These are phyloP conservation scores for Drosophila elegans DNA, from an alignment of 1,140 invertebrate genomes.

Conservation along the genomic window DNA sequence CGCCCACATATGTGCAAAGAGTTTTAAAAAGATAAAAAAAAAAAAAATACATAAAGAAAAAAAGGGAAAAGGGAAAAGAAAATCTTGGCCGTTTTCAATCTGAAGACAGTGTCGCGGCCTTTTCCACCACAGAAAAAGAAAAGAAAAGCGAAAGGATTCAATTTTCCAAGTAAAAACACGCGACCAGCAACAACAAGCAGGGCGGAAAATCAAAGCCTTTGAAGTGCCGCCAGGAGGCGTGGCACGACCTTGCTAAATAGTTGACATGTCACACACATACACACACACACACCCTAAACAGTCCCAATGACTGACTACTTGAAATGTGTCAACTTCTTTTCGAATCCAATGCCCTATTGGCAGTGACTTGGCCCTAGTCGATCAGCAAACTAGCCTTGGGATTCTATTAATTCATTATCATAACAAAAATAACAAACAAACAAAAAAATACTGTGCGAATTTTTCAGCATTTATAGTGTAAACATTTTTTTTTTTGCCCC, in stretches of 20 bases:
- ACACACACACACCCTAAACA: not conserved
- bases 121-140: slow-evolving; percentile 15
- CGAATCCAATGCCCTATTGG: slow-evolving; percentile 3
- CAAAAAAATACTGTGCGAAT: too few species aligned
- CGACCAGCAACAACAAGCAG: slow-evolving; percentile 28
- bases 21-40: slow-evolving; percentile 65
- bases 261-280: slow-evolving; percentile 40
- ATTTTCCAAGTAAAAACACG: slow-evolving; percentile 53
- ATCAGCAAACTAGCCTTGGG: too few species aligned
- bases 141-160: slow-evolving; percentile 71
- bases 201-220: slow-evolving; percentile 74
- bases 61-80: slow-evolving; percentile 21
- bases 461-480: too few species aligned
- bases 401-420: not conserved
- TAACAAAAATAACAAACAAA: not conserved
- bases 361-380: not conserved
- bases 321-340: slow-evolving; percentile 20
- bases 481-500: too few species aligned
- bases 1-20: slow-evolving; percentile 40
- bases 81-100: slow-evolving; percentile 72
- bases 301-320: slow-evolving; percentile 24
- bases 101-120: slow-evolving; percentile 34
- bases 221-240: slow-evolving; percentile 38
- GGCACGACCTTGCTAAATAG: slow-evolving; percentile 52
- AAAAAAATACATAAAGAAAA: slow-evolving; percentile 24